These are phyloP conservation scores for Caenorhabditis sp. DNA, from an alignment of 2,888 invertebrate genomes.

Conservation along the genomic window DNA sequence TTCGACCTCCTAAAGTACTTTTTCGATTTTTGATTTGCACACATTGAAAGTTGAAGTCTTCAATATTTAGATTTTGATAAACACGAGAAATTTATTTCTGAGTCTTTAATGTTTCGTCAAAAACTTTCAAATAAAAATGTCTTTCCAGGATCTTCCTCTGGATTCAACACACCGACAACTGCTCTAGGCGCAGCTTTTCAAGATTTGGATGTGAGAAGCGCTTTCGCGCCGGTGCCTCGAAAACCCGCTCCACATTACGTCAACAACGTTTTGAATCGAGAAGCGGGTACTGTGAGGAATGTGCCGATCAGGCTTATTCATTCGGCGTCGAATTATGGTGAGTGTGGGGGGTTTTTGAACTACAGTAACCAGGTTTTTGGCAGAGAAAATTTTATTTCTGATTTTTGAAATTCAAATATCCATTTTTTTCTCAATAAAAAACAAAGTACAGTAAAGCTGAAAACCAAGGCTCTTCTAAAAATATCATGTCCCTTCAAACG, in stretches of 20 bases:
- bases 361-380: neutral
- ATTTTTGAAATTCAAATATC: neutral
- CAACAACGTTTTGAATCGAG: slow-evolving; percentile 21
- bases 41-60: too few relatives aligned
- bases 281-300: slow-evolving; percentile 21
- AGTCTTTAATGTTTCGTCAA: too few relatives aligned
- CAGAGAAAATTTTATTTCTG: neutral
- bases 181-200: slow-evolving; percentile 52
- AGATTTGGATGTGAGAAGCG: slow-evolving; percentile 53
- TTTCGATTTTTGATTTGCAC: too few relatives aligned
- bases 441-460: neutral
- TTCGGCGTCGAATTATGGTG: slow-evolving; percentile 15
- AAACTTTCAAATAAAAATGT: too few relatives aligned
- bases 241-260: slow-evolving; percentile 9
- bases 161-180: slow-evolving; percentile 58
- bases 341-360: too few relatives aligned
- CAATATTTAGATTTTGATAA: too few relatives aligned
- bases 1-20: too few relatives aligned
- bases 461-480: too few relatives aligned
- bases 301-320: slow-evolving; percentile 34
- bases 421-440: neutral
- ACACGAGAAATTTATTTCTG: too few relatives aligned
- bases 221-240: slow-evolving; percentile 35
- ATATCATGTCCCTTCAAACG: too few relatives aligned
- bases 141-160: too few relatives aligned